Evolutionary conservation across 2,888 invertebrate species (phyloP).

Genomic region (Eilema sororculum): DNA sequence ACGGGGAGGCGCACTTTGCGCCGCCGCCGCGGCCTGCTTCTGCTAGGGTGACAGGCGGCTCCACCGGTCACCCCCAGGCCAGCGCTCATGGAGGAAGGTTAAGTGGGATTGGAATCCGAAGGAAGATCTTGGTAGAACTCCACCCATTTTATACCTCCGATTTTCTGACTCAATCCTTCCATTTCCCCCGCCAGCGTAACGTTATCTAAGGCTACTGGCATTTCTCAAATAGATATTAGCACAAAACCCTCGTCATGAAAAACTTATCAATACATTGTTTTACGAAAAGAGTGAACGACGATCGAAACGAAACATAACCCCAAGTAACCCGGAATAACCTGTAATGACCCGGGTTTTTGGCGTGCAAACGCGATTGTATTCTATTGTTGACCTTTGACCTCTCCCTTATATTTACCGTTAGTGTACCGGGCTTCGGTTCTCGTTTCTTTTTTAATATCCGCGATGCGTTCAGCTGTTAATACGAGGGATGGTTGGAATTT

Average conservation of each 20-base stretch:
- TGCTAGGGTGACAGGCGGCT: too few relatives aligned
- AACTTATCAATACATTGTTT: conserved; percentile 23
- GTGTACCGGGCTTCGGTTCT: conserved; percentile 3
- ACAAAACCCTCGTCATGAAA: conserved; percentile 12
- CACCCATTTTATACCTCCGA: too few relatives aligned
- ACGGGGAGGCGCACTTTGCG: too few relatives aligned
- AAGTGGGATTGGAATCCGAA: too few relatives aligned
- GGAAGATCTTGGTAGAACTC: too few relatives aligned
- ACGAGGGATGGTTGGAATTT: conserved; percentile 16
- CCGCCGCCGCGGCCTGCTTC: too few relatives aligned
- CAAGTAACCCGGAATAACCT: conserved; percentile 17
- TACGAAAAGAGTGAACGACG: conserved; percentile 18
- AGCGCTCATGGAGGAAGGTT: too few relatives aligned
- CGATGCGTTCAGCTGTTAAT: conserved; percentile 14
- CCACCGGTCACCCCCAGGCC: too few relatives aligned
- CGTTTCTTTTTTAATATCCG: conserved; percentile 22
- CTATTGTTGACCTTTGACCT: conserved; percentile 21
- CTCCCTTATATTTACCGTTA: conserved; percentile 20
- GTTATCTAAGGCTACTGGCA: conserved; percentile 19
- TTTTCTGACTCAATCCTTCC: too few relatives aligned
- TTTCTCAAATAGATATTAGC: conserved; percentile 24
- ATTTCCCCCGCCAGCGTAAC: background rate
- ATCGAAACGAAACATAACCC: conserved; percentile 20
- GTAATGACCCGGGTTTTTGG: conserved; percentile 10
- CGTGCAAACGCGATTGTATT: conserved; percentile 19